Conservation (phyloP, 2,797 vertebrate genomes). For the Oreonectes daqikongensis region DNA sequence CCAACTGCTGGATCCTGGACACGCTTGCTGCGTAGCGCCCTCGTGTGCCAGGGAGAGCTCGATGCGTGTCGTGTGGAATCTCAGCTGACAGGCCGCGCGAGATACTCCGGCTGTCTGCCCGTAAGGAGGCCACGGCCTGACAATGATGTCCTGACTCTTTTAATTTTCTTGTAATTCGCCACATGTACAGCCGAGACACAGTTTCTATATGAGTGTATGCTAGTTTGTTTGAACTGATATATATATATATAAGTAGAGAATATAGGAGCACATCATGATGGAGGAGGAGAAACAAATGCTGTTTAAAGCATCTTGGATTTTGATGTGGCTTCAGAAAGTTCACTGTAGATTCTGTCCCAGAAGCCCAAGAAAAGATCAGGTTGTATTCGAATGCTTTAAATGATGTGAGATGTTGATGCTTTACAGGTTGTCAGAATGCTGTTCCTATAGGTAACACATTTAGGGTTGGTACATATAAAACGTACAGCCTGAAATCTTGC, state of each 20-base stretch:
- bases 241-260: conserved; percentile 18
- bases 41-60: conserved; percentile 65
- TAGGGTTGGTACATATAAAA: conserved; percentile 17
- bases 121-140: conserved; percentile 46
- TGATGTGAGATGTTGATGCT: background rate
- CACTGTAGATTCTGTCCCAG: background rate
- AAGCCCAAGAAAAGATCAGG: background rate
- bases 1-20: conserved; percentile 60
- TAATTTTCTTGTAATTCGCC: conserved; percentile 8
- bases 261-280: background rate
- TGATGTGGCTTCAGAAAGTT: conserved; percentile 8
- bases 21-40: conserved; percentile 65
- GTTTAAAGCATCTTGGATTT: background rate
- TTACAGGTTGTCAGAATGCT: background rate
- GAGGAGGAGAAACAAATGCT: background rate
- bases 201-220: conserved; percentile 24
- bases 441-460: conserved; percentile 5
- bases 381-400: conserved; percentile 28
- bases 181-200: conserved; percentile 11
- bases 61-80: conserved; percentile 67
- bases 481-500: conserved; percentile 27
- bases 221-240: conserved; percentile 21
- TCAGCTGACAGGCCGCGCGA: conserved; percentile 39
- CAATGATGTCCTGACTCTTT: conserved; percentile 41
- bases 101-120: conserved; percentile 65